phyloP scores from a whole-genome alignment of 2,113 vertebrate species.

The Cercocebus atys region DNA sequence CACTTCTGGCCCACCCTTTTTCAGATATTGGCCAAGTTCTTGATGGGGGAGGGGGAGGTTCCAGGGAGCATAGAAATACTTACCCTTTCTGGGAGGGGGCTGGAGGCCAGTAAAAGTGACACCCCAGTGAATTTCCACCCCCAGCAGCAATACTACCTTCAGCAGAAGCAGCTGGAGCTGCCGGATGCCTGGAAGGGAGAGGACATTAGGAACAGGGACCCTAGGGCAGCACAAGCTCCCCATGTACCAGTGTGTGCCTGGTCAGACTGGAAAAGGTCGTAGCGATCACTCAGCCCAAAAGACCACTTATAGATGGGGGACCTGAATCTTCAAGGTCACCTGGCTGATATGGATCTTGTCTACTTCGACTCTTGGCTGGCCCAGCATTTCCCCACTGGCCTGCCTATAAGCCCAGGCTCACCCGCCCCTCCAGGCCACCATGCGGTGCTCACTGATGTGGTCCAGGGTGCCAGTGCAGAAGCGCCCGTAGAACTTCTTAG shows the following conservation, averaged over 20 bases:
- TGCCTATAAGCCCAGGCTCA: not conserved
- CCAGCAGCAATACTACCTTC: conserved; percentile 93
- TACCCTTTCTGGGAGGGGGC: conserved; percentile 83
- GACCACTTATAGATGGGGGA: not conserved
- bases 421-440: not conserved
- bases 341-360: not conserved
- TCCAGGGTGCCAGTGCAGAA: conserved; percentile 94
- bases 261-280: not conserved
- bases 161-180: conserved; percentile 95
- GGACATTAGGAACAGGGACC: not conserved
- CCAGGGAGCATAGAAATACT: not conserved
- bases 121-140: conserved; percentile 92
- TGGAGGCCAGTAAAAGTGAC: conserved; percentile 88
- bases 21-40: not conserved
- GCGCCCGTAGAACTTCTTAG: conserved; percentile 96
- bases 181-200: conserved; percentile 89
- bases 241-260: not conserved
- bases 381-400: not conserved
- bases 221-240: not conserved
- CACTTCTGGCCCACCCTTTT: not conserved
- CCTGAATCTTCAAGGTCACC: not conserved
- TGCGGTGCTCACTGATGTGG: conserved; percentile 92
- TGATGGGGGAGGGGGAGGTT: not conserved
- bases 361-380: not conserved
- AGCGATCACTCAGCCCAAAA: not conserved